Conservation (phyloP, 2,113 vertebrate genomes). For the Tupaia tana region DNA sequence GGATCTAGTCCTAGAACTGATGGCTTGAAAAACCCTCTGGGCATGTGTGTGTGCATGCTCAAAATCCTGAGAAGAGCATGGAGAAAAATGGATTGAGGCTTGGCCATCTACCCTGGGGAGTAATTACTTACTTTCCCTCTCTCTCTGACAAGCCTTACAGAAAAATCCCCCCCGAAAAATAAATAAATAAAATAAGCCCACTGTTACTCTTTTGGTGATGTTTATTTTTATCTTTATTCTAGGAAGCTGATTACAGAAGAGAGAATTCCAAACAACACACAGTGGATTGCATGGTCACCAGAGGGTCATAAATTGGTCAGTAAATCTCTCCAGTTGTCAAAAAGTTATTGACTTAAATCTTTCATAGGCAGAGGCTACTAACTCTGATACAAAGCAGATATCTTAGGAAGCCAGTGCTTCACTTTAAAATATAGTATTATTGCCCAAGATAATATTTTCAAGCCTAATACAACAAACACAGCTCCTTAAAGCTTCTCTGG, state of each 20-base stretch:
- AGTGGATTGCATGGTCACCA: constrained; percentile 88
- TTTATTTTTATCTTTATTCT: constrained; percentile 70
- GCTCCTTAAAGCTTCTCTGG: constrained; percentile 9
- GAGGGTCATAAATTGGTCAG: constrained; percentile 90
- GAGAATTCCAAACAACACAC: constrained; percentile 83
- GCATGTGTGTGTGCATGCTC: no score
- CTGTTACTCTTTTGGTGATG: constrained; percentile 57
- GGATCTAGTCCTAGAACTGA: no score
- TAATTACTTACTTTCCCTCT: no score
- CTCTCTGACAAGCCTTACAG: no score
- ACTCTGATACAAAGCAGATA: background rate
- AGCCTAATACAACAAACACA: background rate
- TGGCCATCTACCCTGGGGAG: no score
- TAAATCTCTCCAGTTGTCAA: constrained; percentile 62
- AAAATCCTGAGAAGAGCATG: no score
- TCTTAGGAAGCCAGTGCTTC: background rate
- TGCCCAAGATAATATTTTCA: constrained; percentile 23
- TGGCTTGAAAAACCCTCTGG: no score
- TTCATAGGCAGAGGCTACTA: background rate
- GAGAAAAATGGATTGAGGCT: no score
- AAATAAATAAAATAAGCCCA: background rate
- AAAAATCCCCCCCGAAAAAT: no score
- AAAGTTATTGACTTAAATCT: constrained; percentile 38
- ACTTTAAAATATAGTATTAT: background rate
- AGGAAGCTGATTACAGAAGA: constrained; percentile 54